A percentile compares a stretch with the other conserved stretches of the same genome.
Evolutionary conservation across 53 echinoderm and acorn worm genomes (phyloP).

Genomic region (Luidia sarsii): DNA sequence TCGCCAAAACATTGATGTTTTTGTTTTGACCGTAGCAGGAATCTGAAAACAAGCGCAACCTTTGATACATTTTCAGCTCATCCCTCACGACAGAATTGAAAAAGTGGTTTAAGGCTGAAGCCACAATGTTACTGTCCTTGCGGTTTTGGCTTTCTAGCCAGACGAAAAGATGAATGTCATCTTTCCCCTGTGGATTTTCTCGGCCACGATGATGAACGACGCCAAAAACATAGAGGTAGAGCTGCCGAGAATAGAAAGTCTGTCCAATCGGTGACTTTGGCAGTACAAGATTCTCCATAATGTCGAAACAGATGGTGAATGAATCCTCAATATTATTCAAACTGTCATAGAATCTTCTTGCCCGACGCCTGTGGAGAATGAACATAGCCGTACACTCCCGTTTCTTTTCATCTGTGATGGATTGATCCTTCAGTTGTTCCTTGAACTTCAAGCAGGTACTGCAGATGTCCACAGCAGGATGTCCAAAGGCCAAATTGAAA

Average conservation of each 20-base stretch:
- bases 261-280: constrained; percentile 58
- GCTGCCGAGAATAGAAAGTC: constrained; percentile 61
- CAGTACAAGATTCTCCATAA: constrained; percentile 63
- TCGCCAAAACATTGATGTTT: constrained; percentile 48
- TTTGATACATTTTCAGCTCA: neutral
- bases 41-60: constrained; percentile 46
- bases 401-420: constrained; percentile 17
- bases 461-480: constrained; percentile 36
- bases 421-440: neutral
- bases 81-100: constrained; percentile 8
- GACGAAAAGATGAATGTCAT: constrained; percentile 51
- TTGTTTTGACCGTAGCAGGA: constrained; percentile 64
- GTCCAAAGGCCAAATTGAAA: constrained; percentile 53
- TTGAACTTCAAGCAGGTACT: neutral
- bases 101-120: constrained; percentile 44
- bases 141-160: constrained; percentile 59
- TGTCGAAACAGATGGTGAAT: constrained; percentile 50
- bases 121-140: constrained; percentile 53
- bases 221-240: constrained; percentile 65
- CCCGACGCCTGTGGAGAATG: constrained; percentile 44
- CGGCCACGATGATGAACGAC: constrained; percentile 25
- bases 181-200: constrained; percentile 17
- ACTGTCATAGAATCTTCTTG: constrained; percentile 21
- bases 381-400: constrained; percentile 1
- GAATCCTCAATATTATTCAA: constrained; percentile 33